Percentiles rank a stretch among this genome's conserved stretches.
Conservation (phyloP, 2,113 vertebrate genomes). For the Jacana jacana region DNA sequence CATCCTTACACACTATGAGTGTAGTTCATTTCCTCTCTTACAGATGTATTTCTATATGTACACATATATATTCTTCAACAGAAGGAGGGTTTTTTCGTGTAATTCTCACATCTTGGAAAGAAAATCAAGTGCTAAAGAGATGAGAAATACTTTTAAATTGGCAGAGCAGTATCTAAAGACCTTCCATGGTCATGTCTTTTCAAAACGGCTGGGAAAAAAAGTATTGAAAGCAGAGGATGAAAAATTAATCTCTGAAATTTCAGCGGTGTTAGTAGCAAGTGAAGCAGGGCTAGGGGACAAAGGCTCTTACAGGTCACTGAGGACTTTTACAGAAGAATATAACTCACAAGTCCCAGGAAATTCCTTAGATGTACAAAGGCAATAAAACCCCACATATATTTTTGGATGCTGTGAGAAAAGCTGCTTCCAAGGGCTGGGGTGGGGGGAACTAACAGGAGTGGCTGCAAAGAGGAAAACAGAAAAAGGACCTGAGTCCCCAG, state of each 20-base stretch:
- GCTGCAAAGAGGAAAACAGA: background rate
- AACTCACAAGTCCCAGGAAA: background rate
- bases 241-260: constrained; percentile 13
- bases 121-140: background rate
- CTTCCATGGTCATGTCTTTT: background rate
- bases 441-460: background rate
- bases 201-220: background rate
- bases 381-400: background rate
- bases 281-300: background rate
- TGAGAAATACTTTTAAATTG: background rate
- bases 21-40: background rate
- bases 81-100: background rate
- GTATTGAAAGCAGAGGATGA: background rate
- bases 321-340: background rate
- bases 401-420: background rate
- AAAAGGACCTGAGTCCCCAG: background rate
- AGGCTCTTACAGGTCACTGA: background rate
- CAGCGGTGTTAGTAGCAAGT: background rate
- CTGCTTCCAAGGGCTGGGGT: background rate
- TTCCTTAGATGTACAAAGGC: background rate
- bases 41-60: background rate
- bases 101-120: background rate
- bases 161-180: background rate
- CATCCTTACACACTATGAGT: background rate
- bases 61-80: background rate